A percentile compares a stretch with the other conserved stretches of the same genome.
Conservation (phyloP, 2,888 invertebrate species). For the Nycteola revayana region DNA sequence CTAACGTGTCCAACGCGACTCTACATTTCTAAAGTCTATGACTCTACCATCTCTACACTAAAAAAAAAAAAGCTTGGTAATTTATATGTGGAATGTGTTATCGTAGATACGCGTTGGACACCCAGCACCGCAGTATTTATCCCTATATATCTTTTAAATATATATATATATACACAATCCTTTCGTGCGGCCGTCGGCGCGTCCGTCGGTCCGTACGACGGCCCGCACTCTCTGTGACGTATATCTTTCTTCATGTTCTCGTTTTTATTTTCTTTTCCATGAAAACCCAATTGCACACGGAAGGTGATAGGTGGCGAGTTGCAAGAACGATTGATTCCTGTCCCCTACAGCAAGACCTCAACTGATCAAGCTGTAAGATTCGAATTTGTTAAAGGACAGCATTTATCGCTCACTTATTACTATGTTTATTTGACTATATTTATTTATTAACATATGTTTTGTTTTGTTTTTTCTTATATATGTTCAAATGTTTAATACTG, state of each 20-base stretch:
- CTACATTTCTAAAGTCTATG: conserved; percentile 23
- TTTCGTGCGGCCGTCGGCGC: conserved; percentile 11
- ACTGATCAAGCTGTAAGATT: conserved; percentile 99
- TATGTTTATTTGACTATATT: conserved; percentile 48
- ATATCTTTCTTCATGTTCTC: conserved; percentile 76
- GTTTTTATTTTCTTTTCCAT: conserved; percentile 86
- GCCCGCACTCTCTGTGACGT: conserved; percentile 51
- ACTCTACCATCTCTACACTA: too few relatives aligned
- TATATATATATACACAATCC: conserved; percentile 12
- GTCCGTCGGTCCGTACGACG: conserved; percentile 1
- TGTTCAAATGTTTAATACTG: conserved; percentile 64
- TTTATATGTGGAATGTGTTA: neutral
- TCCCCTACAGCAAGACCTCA: conserved; percentile 99
- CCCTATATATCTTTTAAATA: conserved; percentile 18
- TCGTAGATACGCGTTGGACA: conserved; percentile 31
- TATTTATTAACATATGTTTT: conserved; percentile 58
- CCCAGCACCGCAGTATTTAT: conserved; percentile 34
- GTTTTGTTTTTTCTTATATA: conserved; percentile 45
- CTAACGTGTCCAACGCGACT: conserved; percentile 53
- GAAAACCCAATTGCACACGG: conserved; percentile 93
- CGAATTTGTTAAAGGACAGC: conserved; percentile 49
- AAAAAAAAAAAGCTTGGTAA: too few relatives aligned
- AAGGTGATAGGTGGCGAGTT: conserved; percentile 99
- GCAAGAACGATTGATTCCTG: conserved; percentile 99
- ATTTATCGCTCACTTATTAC: conserved; percentile 64